These are phyloP conservation scores for Drosophila barbarae DNA, from an alignment of 2,888 invertebrate species.

Conservation along the genomic window DNA sequence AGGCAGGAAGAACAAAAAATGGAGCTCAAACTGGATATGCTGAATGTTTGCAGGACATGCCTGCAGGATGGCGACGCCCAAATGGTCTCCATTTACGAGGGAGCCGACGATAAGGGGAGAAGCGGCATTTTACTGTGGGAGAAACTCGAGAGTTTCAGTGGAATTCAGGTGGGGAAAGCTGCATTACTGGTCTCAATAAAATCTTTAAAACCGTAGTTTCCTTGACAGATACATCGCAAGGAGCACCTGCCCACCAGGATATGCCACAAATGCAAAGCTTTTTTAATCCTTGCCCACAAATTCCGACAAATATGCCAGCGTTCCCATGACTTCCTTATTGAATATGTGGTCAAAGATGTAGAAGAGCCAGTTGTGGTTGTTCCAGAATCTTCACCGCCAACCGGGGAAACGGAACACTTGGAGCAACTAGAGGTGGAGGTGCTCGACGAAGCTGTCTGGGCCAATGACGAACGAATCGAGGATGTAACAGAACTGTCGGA, in stretches of 20 bases:
- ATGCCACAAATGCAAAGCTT: constrained; percentile 71
- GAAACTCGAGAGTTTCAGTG: constrained; percentile 76
- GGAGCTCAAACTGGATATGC: constrained; percentile 54
- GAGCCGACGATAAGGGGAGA: constrained; percentile 38
- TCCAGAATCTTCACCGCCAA: not conserved
- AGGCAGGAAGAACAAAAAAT: constrained; percentile 3
- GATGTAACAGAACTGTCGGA: constrained; percentile 20
- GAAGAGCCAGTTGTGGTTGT: constrained; percentile 3
- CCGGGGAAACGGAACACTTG: constrained; percentile 26
- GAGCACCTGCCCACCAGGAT: constrained; percentile 75
- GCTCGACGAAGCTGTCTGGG: constrained; percentile 49
- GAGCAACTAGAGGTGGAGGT: constrained; percentile 61
- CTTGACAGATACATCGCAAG: constrained; percentile 59
- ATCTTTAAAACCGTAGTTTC: not conserved
- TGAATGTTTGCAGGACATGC: constrained; percentile 73
- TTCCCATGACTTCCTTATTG: constrained; percentile 75
- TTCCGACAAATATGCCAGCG: constrained; percentile 77
- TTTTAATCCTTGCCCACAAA: constrained; percentile 75
- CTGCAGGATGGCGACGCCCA: constrained; percentile 65
- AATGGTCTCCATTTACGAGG: constrained; percentile 73
- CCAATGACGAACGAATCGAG: constrained; percentile 53
- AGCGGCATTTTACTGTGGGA: constrained; percentile 55
- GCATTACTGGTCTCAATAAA: too few species aligned
- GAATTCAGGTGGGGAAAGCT: constrained; percentile 64
- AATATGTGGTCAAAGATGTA: constrained; percentile 62